phyloP scores from a whole-genome alignment of 2,797 vertebrate genomes.

The Characodon lateralis region DNA sequence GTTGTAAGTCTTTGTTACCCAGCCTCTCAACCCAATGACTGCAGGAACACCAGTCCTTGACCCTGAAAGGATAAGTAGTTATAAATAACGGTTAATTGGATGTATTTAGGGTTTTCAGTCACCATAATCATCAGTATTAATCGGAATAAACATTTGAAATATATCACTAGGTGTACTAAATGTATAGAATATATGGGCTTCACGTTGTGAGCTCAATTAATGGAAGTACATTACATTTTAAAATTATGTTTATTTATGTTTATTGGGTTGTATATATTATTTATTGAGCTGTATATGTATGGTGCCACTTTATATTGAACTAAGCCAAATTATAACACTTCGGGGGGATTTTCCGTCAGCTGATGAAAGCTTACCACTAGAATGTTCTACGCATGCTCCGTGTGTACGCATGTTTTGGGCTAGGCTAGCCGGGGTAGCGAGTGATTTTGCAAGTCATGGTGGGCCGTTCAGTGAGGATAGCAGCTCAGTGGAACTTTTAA shows the following conservation, averaged over 20 bases:
- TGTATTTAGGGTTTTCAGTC: background rate
- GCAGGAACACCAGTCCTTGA: background rate
- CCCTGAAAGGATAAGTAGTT: background rate
- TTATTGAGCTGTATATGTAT: background rate
- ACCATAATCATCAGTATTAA: background rate
- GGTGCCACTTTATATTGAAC: background rate
- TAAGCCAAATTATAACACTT: background rate
- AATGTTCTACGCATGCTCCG: slow-evolving; percentile 86
- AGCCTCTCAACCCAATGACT: background rate
- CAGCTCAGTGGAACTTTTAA: slow-evolving; percentile 50
- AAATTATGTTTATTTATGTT: no score
- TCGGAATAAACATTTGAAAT: background rate
- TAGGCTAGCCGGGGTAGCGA: slow-evolving; percentile 81
- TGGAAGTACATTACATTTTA: no score
- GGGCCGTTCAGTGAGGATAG: slow-evolving; percentile 81
- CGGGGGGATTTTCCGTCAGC: slow-evolving; percentile 42
- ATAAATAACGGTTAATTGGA: background rate
- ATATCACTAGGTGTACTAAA: background rate
- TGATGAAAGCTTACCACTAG: slow-evolving; percentile 78
- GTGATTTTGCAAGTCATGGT: slow-evolving; percentile 89
- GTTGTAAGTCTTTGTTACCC: no score
- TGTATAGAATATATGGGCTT: no score
- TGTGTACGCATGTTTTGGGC: slow-evolving; percentile 79
- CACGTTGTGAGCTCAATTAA: no score
- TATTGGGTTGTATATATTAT: no score